These are phyloP conservation scores for Bombus ignitus DNA, from an alignment of 1,140 invertebrate genomes.

Conservation along the genomic window DNA sequence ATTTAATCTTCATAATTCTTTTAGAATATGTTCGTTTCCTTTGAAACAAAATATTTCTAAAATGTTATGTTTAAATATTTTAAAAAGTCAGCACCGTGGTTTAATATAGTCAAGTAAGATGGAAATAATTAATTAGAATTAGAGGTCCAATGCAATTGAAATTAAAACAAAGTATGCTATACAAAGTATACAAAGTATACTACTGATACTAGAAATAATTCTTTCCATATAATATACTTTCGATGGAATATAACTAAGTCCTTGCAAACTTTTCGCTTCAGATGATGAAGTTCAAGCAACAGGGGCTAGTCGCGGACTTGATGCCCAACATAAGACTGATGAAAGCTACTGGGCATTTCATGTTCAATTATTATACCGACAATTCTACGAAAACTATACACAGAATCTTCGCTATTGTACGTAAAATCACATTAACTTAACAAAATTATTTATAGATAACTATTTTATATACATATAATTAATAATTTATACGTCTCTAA, in stretches of 20 bases:
- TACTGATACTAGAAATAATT: no score
- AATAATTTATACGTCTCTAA: neutral
- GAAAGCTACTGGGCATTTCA: conserved; percentile 89
- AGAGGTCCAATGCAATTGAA: no score
- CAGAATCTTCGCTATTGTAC: conserved; percentile 77
- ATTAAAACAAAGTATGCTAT: no score
- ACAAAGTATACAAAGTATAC: no score
- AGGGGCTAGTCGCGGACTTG: conserved; percentile 90
- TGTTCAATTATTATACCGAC: conserved; percentile 89
- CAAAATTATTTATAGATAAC: neutral
- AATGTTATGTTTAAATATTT: no score
- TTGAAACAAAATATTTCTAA: no score
- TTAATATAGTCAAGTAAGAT: no score
- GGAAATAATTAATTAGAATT: no score
- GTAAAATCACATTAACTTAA: conserved; percentile 49
- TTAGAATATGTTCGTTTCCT: no score
- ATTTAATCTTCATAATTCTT: no score
- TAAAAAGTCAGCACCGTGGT: no score
- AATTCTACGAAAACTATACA: conserved; percentile 78
- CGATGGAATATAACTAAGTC: neutral
- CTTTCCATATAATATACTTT: neutral
- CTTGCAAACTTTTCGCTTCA: conserved; percentile 57
- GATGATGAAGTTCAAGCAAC: conserved; percentile 85
- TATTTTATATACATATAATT: no score
- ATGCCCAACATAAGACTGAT: conserved; percentile 91